Percentiles rank a stretch among this genome's conserved stretches.
Conservation (phyloP, 2,797 vertebrate species). For the Allobates femoralis region DNA sequence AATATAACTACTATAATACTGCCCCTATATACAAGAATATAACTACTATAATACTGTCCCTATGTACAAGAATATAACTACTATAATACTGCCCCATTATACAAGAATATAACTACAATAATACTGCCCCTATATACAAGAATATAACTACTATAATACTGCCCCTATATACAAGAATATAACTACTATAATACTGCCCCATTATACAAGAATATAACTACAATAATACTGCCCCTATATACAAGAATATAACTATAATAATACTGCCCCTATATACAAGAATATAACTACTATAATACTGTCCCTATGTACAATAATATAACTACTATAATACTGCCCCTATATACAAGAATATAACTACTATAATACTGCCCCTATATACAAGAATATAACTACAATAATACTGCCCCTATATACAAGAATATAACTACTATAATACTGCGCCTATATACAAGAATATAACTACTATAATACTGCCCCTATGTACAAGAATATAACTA, state of each 20-base stretch:
- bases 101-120: not conserved
- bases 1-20: not conserved
- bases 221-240: not conserved
- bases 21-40: not conserved
- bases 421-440: no score
- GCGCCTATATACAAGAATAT: no score
- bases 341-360: no score
- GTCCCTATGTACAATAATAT: no score
- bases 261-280: slow-evolving; percentile 1
- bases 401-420: no score
- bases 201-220: not conserved
- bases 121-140: not conserved
- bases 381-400: no score
- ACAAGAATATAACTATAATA: not conserved
- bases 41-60: not conserved
- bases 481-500: no score
- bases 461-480: no score
- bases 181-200: not conserved
- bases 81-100: not conserved
- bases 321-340: no score
- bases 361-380: no score
- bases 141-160: not conserved
- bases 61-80: not conserved
- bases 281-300: slow-evolving; percentile 15
- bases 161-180: not conserved